phyloP scores from a whole-genome alignment of 2,797 vertebrate genomes.

The Tachyglossus aculeatus region DNA sequence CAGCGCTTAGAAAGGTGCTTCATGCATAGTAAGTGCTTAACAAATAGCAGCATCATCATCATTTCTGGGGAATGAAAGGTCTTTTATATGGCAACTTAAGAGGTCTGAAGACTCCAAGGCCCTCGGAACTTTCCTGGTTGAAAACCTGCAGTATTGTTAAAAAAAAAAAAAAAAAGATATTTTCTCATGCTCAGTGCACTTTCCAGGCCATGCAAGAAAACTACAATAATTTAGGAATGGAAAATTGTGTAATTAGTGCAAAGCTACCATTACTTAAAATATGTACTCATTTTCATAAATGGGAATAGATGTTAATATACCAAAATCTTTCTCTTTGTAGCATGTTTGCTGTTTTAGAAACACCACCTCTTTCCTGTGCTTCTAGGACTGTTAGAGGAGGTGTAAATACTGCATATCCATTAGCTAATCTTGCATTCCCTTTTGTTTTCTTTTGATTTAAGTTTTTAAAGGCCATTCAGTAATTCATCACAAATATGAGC shows the following conservation, averaged over 20 bases:
- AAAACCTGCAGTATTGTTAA: neutral
- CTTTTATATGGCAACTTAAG: neutral
- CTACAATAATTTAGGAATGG: neutral
- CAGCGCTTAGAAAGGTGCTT: no score
- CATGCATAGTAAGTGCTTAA: no score
- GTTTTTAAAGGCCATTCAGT: neutral
- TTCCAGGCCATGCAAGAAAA: neutral
- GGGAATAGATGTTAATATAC: neutral
- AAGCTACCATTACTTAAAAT: no score
- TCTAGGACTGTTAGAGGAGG: no score
- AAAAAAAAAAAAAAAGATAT: neutral
- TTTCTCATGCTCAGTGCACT: neutral
- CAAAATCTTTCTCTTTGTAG: no score
- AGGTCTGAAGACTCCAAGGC: neutral
- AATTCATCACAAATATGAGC: neutral
- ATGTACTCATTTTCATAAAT: neutral
- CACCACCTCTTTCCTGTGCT: no score
- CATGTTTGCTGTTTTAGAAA: no score
- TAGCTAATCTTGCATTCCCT: no score
- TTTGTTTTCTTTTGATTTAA: no score
- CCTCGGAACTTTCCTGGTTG: accelerated
- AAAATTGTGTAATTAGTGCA: neutral
- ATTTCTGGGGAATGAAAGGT: neutral
- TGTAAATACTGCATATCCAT: no score
- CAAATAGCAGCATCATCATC: no score